Base-by-base conservation (phyloP, 2,113 vertebrate genomes). In the Chionis minor region DNA sequence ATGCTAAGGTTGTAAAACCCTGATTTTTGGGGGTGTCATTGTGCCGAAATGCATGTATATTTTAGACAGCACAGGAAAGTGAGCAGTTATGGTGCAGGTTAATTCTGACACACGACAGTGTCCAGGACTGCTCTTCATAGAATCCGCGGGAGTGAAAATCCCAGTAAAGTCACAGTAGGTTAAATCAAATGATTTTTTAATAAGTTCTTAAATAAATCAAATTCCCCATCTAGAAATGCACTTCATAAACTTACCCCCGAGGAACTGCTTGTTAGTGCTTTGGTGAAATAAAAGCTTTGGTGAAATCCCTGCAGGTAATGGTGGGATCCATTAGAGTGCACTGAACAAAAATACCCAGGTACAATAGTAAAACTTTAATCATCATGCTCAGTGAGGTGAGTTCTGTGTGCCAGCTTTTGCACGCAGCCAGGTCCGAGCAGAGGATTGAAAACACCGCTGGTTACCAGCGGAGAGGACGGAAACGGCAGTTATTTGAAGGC, bases 341-440 rank as follows among this genome's bases (percentile, higher is more conserved):
- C 47, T 1, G 0, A 58, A 63, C 38, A 58, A 17, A 72, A 78
- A 47, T 12, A 35, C 28, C 14, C 3, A 8, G 19, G 20, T 49
- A 30, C 70, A 63, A 26, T 27, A 47, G 38, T 38, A 26, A 49
- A 52, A 23, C 49, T 47, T 63, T 3, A 7, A 9, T 87, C 42
- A 1, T 32, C 1, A 0, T 44, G 33, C 27, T 61, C 18, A 35
- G 0, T 6, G 4, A 75, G 58, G 32, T 8, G 27, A 42, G 26
- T 45, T 67, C 72, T 78, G 35, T 2, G 5, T 14, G 23, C 14
- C 54, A 42, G 27, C 77, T 40, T 21, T 14, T 52, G 69, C 67
- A 49, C 1, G 1, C 73, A 54, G 65, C 20, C 12, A 2, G n/a
- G 15, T 33, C 15, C 3, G 40, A 84, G 63, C 49, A 27, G 30